Conservation (phyloP, 2,797 vertebrate genomes). For the Nannoperca australis region DNA sequence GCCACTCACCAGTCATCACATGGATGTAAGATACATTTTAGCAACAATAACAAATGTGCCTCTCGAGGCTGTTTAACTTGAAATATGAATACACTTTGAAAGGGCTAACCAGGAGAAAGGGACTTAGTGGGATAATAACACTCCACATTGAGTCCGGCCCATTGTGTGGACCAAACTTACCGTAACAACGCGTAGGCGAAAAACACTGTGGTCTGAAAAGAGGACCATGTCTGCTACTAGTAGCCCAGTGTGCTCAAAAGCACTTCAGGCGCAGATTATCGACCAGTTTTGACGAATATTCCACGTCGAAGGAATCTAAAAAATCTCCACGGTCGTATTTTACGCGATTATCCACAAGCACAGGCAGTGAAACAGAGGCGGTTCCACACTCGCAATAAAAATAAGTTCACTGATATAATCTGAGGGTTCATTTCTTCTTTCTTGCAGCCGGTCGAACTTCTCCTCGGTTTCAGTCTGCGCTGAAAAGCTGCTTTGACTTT, state of each 20-base stretch:
- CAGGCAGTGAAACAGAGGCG: neutral
- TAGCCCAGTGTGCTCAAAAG: conserved; percentile 75
- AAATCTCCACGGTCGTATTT: conserved; percentile 9
- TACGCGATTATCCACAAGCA: conserved; percentile 10
- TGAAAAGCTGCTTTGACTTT: conserved; percentile 82
- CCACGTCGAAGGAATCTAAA: conserved; percentile 40
- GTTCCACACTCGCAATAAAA: neutral
- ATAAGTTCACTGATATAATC: neutral
- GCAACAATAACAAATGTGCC: neutral
- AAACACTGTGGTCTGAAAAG: conserved; percentile 86
- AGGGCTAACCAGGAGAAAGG: conserved; percentile 25
- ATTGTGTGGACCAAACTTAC: conserved; percentile 89
- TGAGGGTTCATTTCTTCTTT: conserved; percentile 20
- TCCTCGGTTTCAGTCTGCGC: conserved; percentile 76
- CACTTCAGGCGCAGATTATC: conserved; percentile 65
- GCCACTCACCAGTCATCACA: too few relatives aligned
- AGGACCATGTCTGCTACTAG: conserved; percentile 83
- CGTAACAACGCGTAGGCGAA: conserved; percentile 89
- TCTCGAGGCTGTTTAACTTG: neutral
- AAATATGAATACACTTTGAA: conserved; percentile 7
- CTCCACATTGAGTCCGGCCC: conserved; percentile 72
- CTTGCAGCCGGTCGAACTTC: conserved; percentile 56
- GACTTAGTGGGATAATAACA: conserved; percentile 71
- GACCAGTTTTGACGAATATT: conserved; percentile 54
- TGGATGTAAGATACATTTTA: neutral